Evolutionary conservation across 1,140 invertebrate species (phyloP), one percentile per base, ranked within the genome.

Genomic region (Drosophila ananassae): DNA sequence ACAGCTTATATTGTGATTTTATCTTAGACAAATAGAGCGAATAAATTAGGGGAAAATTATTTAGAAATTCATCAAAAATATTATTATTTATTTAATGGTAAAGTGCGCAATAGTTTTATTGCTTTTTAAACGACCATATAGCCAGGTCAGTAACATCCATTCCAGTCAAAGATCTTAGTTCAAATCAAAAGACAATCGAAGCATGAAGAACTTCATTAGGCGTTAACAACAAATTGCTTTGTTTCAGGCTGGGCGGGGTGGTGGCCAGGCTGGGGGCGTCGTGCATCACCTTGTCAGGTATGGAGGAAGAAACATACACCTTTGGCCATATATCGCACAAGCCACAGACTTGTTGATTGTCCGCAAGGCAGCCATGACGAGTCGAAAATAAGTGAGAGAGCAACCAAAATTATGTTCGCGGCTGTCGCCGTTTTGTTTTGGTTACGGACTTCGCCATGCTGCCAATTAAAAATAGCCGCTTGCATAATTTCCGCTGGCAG

Each of bases 371-470:
- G 32, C 46, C 60, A 69, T 82, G 79, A 83, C 75, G 41, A 51
- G 55, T 57, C 64, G 48, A 71, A 78, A 63, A 57, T 63, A 24
- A 57, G 28, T 32, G 77, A 63, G 34, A 55, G 60, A 53, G 28
- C 25, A 44, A 46, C 39, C 34, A 71, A 64, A 71, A 48, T 50
- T 69, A 57, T 71, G 50, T 74, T 37, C 64, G 47, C 56, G 56
- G 56, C 56, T 74, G 69, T 74, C 44, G 67, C 67, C 39, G 77
- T 71, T 83, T 83, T 83, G 75, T 83, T 83, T 83, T 83, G 79
- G 75, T 79, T 83, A 71, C 75, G 75, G 71, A 62, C 61, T 83
- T 83, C 71, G 71, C 71, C 44, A 51, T 82, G 54, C 59, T 69
- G 57, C 69, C 74, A 81, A 81, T 81, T 87, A 71, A 81, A 78